These are phyloP conservation scores for Peucedramus taeniatus DNA, from an alignment of 2,113 vertebrate species.

Conservation along the genomic window DNA sequence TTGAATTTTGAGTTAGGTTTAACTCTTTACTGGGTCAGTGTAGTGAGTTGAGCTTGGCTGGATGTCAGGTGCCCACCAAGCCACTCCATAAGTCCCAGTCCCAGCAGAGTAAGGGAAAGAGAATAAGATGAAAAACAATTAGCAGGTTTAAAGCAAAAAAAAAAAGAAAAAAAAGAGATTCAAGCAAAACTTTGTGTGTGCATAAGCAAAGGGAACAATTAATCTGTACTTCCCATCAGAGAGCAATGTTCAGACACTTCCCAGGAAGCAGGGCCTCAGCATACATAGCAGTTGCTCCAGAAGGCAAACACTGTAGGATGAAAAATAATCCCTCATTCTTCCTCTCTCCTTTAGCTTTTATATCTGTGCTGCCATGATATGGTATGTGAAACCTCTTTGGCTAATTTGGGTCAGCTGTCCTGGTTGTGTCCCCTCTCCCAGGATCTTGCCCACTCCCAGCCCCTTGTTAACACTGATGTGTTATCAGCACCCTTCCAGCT, in stretches of 20 bases:
- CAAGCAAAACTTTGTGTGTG: rapidly evolving
- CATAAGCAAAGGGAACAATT: not conserved
- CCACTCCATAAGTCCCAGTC: not conserved
- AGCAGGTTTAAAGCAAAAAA: not conserved
- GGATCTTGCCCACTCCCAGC: too few relatives aligned
- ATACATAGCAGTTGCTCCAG: rapidly evolving
- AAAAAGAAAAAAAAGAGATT: too few relatives aligned
- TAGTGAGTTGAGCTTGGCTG: not conserved
- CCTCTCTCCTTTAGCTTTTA: not conserved
- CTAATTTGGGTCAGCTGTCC: not conserved
- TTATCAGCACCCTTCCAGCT: not conserved
- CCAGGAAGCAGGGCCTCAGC: not conserved
- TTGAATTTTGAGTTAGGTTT: not conserved
- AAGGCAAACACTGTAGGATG: not conserved
- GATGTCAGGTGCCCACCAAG: not conserved
- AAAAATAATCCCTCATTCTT: not conserved
- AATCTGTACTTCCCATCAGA: not conserved
- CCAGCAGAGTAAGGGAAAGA: rapidly evolving
- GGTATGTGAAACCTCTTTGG: not conserved
- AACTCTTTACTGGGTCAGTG: not conserved
- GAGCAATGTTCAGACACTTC: rapidly evolving
- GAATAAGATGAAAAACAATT: not conserved
- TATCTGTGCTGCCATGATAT: not conserved
- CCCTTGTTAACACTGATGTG: not conserved
- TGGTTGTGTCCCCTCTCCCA: not conserved